A percentile compares a stretch with the other conserved stretches of the same genome.
phyloP scores from a whole-genome alignment of 37 sponge, comb jelly and placozoan genomes.

The Bolinopsis microptera region DNA sequence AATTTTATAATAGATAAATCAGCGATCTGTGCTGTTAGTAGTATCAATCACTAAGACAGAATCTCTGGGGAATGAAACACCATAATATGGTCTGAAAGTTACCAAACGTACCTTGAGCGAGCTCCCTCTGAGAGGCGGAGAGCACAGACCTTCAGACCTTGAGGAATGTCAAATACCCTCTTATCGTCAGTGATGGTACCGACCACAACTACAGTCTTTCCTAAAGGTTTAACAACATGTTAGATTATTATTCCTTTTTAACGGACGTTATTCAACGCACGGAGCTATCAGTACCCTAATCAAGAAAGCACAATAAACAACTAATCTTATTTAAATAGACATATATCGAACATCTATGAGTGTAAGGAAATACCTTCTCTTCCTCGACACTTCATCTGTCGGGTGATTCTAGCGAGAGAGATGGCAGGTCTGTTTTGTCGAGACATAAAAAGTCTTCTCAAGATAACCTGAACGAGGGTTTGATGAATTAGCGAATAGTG shows the following conservation, averaged over 20 bases:
- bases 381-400: constrained; percentile 84
- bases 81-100: too few relatives aligned
- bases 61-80: too few relatives aligned
- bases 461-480: constrained; percentile 70
- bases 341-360: too few relatives aligned
- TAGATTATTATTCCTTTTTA: too few relatives aligned
- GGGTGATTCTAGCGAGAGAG: constrained; percentile 86
- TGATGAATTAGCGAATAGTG: background rate
- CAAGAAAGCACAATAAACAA: too few relatives aligned
- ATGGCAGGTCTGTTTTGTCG: constrained; percentile 87
- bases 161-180: constrained; percentile 69
- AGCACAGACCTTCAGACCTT: constrained; percentile 79
- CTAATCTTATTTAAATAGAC: too few relatives aligned
- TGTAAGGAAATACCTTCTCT: constrained; percentile 69
- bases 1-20: too few relatives aligned
- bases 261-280: too few relatives aligned
- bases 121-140: constrained; percentile 90
- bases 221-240: background rate
- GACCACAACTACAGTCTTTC: constrained; percentile 57
- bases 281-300: too few relatives aligned
- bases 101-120: constrained; percentile 71
- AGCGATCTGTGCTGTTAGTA: too few relatives aligned
- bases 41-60: too few relatives aligned
- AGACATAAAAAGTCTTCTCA: constrained; percentile 97
- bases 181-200: constrained; percentile 95